phyloP scores from a whole-genome alignment of 2,888 invertebrate species.

The Sympetrum striolatum region DNA sequence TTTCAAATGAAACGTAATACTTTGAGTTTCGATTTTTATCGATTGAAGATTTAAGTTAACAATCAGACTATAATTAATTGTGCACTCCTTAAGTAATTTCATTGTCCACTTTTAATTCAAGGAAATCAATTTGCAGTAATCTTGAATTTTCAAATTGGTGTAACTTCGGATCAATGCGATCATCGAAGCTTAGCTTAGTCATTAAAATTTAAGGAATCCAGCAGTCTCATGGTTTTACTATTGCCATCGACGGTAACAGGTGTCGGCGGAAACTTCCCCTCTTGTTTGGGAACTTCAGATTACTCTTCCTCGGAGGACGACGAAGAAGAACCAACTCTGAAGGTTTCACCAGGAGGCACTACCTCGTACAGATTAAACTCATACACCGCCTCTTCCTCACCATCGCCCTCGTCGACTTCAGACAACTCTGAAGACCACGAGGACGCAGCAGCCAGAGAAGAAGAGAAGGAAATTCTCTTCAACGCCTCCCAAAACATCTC shows the following conservation, averaged over 20 bases:
- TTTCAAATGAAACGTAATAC: too few relatives aligned
- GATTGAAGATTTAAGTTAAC: too few relatives aligned
- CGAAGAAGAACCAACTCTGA: constrained; percentile 62
- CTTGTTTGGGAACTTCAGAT: constrained; percentile 20
- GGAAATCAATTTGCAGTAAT: too few relatives aligned
- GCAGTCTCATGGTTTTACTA: neutral
- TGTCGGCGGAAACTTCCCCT: constrained; percentile 16
- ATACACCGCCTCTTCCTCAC: constrained; percentile 5
- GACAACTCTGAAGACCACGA: constrained; percentile 29
- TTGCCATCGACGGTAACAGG: neutral
- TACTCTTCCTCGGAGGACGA: constrained; percentile 57
- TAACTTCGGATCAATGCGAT: too few relatives aligned
- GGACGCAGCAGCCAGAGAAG: neutral
- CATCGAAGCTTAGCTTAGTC: neutral
- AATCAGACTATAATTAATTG: too few relatives aligned
- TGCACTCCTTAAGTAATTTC: too few relatives aligned
- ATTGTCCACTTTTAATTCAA: too few relatives aligned
- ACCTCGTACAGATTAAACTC: neutral
- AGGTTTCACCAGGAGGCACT: constrained; percentile 52
- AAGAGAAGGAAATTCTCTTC: neutral
- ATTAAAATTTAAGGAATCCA: neutral
- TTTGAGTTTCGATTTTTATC: too few relatives aligned
- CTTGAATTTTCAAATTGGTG: too few relatives aligned
- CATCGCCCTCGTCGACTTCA: constrained; percentile 12
- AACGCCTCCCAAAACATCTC: neutral